These are phyloP conservation scores for Tarsius wallacei DNA, from an alignment of 2,797 vertebrate genomes.

Conservation along the genomic window DNA sequence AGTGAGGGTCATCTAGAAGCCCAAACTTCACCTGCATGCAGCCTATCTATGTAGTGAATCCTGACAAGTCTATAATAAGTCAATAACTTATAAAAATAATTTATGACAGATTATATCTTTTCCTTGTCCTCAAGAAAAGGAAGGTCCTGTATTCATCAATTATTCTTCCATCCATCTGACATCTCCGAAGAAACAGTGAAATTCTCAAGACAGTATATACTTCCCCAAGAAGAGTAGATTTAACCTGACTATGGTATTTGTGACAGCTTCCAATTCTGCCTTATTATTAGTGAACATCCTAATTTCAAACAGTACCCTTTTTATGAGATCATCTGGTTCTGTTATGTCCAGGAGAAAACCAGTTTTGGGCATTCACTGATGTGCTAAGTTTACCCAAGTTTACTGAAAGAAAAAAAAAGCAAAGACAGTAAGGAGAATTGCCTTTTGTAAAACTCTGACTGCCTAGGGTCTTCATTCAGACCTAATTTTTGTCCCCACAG, in stretches of 20 bases:
- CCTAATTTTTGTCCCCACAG: constrained; percentile 8
- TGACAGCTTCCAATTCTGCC: neutral
- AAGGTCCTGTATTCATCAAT: neutral
- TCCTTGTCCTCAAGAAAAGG: neutral
- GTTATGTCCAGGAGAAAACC: neutral
- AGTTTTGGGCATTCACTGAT: neutral
- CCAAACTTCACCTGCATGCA: too few relatives aligned
- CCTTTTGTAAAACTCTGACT: constrained; percentile 45
- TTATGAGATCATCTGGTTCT: neutral
- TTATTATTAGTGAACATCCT: neutral
- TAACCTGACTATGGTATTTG: neutral
- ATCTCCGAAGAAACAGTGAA: neutral
- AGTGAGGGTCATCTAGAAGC: too few relatives aligned
- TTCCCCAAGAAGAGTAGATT: neutral
- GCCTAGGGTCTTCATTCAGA: constrained; percentile 9
- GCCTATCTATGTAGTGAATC: too few relatives aligned
- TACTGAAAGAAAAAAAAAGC: neutral
- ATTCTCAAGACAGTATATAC: neutral
- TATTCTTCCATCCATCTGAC: neutral
- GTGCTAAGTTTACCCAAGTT: neutral
- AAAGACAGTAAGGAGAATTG: neutral
- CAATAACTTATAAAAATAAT: too few relatives aligned
- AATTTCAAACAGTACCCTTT: neutral
- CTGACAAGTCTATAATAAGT: too few relatives aligned
- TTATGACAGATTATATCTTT: neutral